Conservation (phyloP, 2,797 vertebrate species). For the Percopsis omiscomaycus region DNA sequence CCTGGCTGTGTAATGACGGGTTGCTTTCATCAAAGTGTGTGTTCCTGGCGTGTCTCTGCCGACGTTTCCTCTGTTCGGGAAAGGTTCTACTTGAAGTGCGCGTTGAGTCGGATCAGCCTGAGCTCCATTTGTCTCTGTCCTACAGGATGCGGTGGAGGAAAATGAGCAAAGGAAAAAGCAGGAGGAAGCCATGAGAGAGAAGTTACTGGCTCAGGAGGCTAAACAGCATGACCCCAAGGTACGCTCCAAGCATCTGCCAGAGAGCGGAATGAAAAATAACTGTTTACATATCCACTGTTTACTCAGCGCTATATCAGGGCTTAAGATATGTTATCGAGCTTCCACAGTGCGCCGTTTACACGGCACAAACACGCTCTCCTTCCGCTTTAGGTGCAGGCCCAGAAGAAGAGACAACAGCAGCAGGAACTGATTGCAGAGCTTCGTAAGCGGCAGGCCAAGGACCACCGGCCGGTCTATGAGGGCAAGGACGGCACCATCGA, state of each 20-base stretch:
- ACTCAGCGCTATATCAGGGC: slow-evolving; percentile 43
- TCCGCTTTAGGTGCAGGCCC: slow-evolving; percentile 71
- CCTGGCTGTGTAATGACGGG: slow-evolving; percentile 14
- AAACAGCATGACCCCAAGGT: slow-evolving; percentile 86
- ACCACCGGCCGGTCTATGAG: slow-evolving; percentile 94
- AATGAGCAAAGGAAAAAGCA: slow-evolving; percentile 93
- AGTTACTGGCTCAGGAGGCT: slow-evolving; percentile 93
- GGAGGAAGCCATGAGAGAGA: slow-evolving; percentile 92
- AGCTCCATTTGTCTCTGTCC: slow-evolving; percentile 33
- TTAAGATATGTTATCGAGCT: background rate
- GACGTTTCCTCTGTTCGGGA: slow-evolving; percentile 20
- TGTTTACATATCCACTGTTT: slow-evolving; percentile 30
- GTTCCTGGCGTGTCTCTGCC: slow-evolving; percentile 28
- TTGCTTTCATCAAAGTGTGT: slow-evolving; percentile 23
- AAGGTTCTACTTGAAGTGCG: slow-evolving; percentile 3
- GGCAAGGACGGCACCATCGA: slow-evolving; percentile 97
- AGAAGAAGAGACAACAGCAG: slow-evolving; percentile 88
- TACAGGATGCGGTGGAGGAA: slow-evolving; percentile 89
- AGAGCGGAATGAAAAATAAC: slow-evolving; percentile 23
- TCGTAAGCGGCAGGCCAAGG: slow-evolving; percentile 91
- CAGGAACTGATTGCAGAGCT: slow-evolving; percentile 94
- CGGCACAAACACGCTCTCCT: slow-evolving; percentile 24
- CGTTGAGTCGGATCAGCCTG: slow-evolving; percentile 24
- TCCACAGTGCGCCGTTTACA: slow-evolving; percentile 21
- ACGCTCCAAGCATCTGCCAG: slow-evolving; percentile 23